Percentiles rank a stretch among this genome's conserved stretches.
These are phyloP conservation scores for Itoplectis maculator DNA, from an alignment of 2,888 invertebrate genomes.

Conservation along the genomic window DNA sequence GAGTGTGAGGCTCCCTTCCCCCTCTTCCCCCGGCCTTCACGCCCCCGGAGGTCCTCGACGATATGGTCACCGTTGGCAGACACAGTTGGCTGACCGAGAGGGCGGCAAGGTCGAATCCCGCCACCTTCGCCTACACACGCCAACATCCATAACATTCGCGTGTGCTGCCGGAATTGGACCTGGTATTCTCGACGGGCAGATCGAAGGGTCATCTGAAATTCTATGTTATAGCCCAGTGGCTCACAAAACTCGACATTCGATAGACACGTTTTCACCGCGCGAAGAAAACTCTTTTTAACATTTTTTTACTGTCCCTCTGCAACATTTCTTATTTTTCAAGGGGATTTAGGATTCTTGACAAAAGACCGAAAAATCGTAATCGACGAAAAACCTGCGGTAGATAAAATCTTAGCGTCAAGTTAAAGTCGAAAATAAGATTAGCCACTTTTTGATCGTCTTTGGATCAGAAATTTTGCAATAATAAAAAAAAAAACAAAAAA, in stretches of 20 bases:
- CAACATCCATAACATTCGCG: background rate
- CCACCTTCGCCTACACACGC: background rate
- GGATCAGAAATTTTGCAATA: no score
- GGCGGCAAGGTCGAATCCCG: slow-evolving; percentile 12
- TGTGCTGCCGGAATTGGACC: slow-evolving; percentile 3
- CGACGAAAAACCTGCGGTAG: no score
- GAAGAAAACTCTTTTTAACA: background rate
- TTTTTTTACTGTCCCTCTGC: background rate
- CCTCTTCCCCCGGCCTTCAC: no score
- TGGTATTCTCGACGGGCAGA: slow-evolving; percentile 8
- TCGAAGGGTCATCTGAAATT: slow-evolving; percentile 41
- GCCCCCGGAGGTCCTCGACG: slow-evolving; percentile 16
- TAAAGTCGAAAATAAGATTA: no score
- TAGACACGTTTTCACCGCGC: background rate
- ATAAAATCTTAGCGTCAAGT: no score
- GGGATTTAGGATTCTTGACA: background rate
- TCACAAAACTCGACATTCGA: background rate
- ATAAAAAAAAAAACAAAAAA: no score
- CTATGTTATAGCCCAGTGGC: slow-evolving; percentile 11
- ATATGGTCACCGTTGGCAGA: slow-evolving; percentile 29
- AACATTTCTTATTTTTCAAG: background rate
- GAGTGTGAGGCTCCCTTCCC: background rate
- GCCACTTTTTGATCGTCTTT: no score
- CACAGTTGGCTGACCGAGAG: slow-evolving; percentile 1
- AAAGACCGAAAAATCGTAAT: no score